These are phyloP conservation scores for Epicampocera succincta DNA, from an alignment of 2,888 invertebrate genomes.

Conservation along the genomic window DNA sequence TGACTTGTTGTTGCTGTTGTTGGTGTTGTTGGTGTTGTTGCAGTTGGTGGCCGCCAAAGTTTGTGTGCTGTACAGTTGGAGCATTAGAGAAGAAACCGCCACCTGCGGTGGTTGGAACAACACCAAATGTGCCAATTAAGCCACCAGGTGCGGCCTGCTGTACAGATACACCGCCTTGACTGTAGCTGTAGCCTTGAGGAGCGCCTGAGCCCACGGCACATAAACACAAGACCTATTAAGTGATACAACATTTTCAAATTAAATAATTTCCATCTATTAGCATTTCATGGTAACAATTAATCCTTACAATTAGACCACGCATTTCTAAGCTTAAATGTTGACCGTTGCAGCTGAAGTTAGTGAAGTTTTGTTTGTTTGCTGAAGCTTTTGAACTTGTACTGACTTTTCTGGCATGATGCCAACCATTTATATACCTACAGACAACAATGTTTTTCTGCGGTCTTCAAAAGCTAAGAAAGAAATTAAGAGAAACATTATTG, in stretches of 20 bases:
- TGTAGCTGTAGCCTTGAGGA: constrained; percentile 81
- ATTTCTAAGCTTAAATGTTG: constrained; percentile 75
- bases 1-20: constrained; percentile 74
- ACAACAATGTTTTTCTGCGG: constrained; percentile 3
- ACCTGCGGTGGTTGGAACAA: not conserved
- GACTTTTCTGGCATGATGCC: constrained; percentile 71
- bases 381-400: constrained; percentile 73
- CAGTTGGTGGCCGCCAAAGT: constrained; percentile 71
- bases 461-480: constrained; percentile 60
- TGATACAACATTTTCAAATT: not conserved
- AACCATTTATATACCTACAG: constrained; percentile 75
- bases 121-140: constrained; percentile 20
- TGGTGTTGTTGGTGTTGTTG: constrained; percentile 73
- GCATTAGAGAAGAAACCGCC: constrained; percentile 37
- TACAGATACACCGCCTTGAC: constrained; percentile 64
- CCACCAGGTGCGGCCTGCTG: constrained; percentile 33
- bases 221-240: constrained; percentile 77
- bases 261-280: not conserved
- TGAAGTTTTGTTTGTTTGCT: constrained; percentile 72
- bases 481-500: constrained; percentile 4
- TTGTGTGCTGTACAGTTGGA: constrained; percentile 61
- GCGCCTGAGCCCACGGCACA: constrained; percentile 77
- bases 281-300: not conserved
- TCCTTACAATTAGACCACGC: constrained; percentile 81
- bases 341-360: constrained; percentile 72